Conservation (phyloP, 1,140 invertebrate genomes). For the Paralvinella palmiformis region DNA sequence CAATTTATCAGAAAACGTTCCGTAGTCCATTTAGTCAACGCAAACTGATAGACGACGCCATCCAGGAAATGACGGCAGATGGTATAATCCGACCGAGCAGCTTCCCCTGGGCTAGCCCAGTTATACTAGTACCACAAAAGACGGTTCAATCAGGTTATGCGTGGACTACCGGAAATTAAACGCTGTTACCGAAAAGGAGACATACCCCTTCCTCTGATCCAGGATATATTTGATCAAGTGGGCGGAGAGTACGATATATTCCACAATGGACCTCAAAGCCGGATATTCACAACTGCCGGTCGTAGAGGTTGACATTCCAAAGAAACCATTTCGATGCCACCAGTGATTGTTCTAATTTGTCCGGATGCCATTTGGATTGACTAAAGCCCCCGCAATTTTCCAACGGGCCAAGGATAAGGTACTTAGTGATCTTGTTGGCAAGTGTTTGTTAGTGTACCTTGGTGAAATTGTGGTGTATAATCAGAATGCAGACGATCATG, state of each 20-base stretch:
- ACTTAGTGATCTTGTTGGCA: not conserved
- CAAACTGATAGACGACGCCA: not conserved
- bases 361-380: not conserved
- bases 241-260: not conserved
- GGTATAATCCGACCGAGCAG: not conserved
- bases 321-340: not conserved
- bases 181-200: not conserved
- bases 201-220: not conserved
- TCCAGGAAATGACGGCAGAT: not conserved
- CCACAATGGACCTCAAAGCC: not conserved
- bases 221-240: not conserved
- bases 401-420: not conserved
- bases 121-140: not conserved
- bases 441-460: not conserved
- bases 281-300: not conserved
- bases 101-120: not conserved
- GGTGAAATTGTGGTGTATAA: not conserved
- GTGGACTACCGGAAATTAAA: constrained; percentile 9
- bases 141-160: not conserved
- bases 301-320: not conserved
- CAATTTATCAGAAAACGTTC: not conserved
- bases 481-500: not conserved
- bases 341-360: not conserved
- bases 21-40: not conserved
- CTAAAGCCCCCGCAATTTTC: not conserved